These are phyloP conservation scores for Verasper variegatus DNA, from an alignment of 2,113 vertebrate species.

Conservation along the genomic window DNA sequence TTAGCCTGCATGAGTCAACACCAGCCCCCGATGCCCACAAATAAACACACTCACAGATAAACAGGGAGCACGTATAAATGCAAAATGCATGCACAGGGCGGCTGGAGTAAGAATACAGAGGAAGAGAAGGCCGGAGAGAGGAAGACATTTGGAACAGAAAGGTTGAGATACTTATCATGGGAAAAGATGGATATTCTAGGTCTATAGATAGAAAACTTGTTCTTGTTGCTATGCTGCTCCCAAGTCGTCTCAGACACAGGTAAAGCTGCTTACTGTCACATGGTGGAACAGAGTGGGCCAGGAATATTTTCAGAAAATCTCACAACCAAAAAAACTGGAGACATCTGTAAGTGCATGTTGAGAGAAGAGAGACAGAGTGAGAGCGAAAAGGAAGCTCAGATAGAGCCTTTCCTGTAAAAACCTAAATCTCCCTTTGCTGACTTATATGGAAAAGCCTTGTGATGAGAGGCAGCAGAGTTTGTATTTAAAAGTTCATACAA, in stretches of 20 bases:
- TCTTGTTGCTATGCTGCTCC: constrained; percentile 24
- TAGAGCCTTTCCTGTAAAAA: not conserved
- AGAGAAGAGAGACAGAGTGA: not conserved
- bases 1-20: constrained; percentile 69
- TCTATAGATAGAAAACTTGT: constrained; percentile 14
- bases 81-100: not conserved
- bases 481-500: no score
- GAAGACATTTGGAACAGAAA: not conserved
- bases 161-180: not conserved
- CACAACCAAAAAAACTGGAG: not conserved
- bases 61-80: constrained; percentile 22
- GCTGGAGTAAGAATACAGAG: not conserved
- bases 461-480: not conserved
- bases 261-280: constrained; percentile 38
- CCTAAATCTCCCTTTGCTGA: not conserved
- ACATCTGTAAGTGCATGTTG: not conserved
- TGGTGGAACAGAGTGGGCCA: constrained; percentile 3
- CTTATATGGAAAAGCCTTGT: not conserved
- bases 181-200: constrained; percentile 1
- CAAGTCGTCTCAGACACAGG: constrained; percentile 39
- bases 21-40: constrained; percentile 34
- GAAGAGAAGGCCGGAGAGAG: not conserved
- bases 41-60: constrained; percentile 39
- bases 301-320: not conserved
- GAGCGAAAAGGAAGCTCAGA: not conserved